Percentiles rank a stretch among this genome's conserved stretches.
Evolutionary conservation across 2,113 vertebrate genomes (phyloP).

Genomic region (Alligator mississippiensis): DNA sequence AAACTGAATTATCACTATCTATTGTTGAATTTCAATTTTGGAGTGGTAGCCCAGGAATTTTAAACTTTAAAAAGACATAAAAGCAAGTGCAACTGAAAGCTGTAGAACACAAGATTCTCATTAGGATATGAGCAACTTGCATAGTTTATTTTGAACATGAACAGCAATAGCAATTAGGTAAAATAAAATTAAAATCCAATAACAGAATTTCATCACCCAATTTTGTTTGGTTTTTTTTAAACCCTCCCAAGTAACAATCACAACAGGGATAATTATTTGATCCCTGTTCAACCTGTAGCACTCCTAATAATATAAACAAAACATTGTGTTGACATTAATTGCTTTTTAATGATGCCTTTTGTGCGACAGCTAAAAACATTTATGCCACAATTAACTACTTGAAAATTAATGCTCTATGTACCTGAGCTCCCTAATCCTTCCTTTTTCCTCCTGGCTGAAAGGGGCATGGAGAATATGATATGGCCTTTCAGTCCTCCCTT

Average conservation of each 20-base stretch:
- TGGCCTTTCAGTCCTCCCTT: neutral
- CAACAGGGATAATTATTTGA: slow-evolving; percentile 44
- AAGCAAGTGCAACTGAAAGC: neutral
- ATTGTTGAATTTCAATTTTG: neutral
- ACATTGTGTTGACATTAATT: slow-evolving; percentile 39
- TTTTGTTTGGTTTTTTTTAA: slow-evolving; percentile 33
- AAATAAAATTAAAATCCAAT: slow-evolving; percentile 36
- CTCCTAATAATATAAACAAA: slow-evolving; percentile 65
- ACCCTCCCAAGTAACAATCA: slow-evolving; percentile 51
- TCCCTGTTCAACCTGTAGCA: slow-evolving; percentile 33
- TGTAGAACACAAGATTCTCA: neutral
- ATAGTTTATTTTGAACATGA: neutral
- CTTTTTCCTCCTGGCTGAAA: neutral
- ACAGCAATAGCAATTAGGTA: neutral
- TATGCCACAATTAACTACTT: slow-evolving; percentile 39
- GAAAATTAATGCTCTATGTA: slow-evolving; percentile 20
- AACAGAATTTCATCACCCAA: slow-evolving; percentile 25
- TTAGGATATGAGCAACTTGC: neutral
- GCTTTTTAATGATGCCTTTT: slow-evolving; percentile 39
- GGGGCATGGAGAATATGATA: neutral
- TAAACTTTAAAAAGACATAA: neutral
- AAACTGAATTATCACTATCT: neutral
- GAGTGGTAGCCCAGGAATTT: rapidly evolving
- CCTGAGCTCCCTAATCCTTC: neutral
- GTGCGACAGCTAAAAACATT: slow-evolving; percentile 11